A percentile compares a stretch with the other conserved stretches of the same genome.
Evolutionary conservation across 2,797 vertebrate species (phyloP).

Genomic region (Odontamblyopus rebecca): DNA sequence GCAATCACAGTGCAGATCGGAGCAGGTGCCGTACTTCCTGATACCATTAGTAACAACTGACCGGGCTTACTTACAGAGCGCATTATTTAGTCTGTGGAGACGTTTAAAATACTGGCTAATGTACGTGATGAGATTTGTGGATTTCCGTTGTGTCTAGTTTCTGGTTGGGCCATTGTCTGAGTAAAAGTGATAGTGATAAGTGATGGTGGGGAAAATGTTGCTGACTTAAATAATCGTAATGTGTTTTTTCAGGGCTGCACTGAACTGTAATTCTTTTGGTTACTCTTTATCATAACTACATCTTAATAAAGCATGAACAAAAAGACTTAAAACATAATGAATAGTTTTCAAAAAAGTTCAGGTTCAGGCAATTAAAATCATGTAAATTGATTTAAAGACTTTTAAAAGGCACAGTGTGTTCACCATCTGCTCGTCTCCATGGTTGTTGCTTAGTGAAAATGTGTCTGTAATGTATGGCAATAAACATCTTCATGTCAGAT

Average conservation of each 20-base stretch:
- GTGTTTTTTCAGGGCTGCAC: neutral
- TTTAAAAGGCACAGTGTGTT: no score
- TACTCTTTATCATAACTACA: no score
- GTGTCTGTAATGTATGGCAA: no score
- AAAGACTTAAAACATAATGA: no score
- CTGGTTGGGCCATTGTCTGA: conserved; percentile 40
- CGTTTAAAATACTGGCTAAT: conserved; percentile 23
- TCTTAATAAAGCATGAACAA: no score
- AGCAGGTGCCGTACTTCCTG: conserved; percentile 48
- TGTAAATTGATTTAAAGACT: no score
- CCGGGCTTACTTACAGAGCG: conserved; percentile 18
- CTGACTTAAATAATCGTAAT: neutral
- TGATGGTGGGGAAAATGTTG: conserved; percentile 13
- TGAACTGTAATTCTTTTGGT: no score
- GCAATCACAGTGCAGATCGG: conserved; percentile 55
- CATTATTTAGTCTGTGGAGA: conserved; percentile 43
- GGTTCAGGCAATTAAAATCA: no score
- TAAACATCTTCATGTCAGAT: no score
- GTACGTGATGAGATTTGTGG: conserved; percentile 2
- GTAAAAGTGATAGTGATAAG: neutral
- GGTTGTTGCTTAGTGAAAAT: no score
- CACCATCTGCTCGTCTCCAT: no score
- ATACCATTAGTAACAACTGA: conserved; percentile 38
- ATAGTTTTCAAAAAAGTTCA: no score
- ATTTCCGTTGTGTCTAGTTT: conserved; percentile 14